Evolutionary conservation across 2,797 vertebrate species (phyloP).

Genomic region (Pseudocheirus occidentalis): DNA sequence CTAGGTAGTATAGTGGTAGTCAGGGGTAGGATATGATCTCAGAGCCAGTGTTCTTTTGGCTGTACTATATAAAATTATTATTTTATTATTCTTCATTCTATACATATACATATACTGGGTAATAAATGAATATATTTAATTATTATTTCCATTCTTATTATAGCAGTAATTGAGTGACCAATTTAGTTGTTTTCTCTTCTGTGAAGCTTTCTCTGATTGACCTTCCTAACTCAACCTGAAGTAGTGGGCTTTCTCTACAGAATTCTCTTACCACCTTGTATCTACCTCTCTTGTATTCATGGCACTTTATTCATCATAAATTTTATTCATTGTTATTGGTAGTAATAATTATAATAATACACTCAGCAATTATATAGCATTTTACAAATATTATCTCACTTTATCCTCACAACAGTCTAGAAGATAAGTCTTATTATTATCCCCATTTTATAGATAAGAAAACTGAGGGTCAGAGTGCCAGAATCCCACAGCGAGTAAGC

Average conservation of each 20-base stretch:
- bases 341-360: background rate
- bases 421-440: background rate
- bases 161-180: background rate
- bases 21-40: background rate
- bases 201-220: background rate
- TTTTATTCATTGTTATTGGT: background rate
- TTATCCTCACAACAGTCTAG: background rate
- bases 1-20: background rate
- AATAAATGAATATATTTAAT: background rate
- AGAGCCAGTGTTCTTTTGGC: background rate
- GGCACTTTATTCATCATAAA: background rate
- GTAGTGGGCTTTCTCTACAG: rapidly evolving
- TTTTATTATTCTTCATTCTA: background rate
- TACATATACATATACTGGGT: background rate
- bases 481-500: background rate
- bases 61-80: background rate
- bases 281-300: background rate
- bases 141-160: background rate
- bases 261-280: background rate
- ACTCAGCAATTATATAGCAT: background rate
- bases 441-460: background rate
- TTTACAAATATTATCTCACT: background rate
- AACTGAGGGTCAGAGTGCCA: background rate
- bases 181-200: background rate
- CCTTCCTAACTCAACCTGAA: background rate